Conservation (phyloP, 2,888 invertebrate species). For the Sarcophaga rosellei region DNA sequence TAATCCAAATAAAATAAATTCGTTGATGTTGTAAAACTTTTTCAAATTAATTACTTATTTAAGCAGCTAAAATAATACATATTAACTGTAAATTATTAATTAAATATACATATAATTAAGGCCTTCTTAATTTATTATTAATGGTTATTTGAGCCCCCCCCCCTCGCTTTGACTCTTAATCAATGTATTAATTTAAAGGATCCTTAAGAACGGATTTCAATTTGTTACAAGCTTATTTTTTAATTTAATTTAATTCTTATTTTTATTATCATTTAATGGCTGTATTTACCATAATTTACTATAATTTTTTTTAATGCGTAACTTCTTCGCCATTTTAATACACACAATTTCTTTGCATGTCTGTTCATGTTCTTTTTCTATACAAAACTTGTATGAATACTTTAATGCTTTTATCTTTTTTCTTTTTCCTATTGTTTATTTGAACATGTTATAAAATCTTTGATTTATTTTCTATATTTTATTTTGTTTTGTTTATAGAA, state of each 20-base stretch:
- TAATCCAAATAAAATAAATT: constrained; percentile 56
- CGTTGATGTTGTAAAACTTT: constrained; percentile 56
- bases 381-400: neutral
- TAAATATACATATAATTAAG: constrained; percentile 7
- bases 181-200: constrained; percentile 9
- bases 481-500: constrained; percentile 84
- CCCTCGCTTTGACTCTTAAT: constrained; percentile 32
- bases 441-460: neutral
- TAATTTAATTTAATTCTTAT: neutral
- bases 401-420: neutral
- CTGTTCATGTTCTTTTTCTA: constrained; percentile 4
- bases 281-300: constrained; percentile 14
- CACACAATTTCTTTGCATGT: constrained; percentile 38
- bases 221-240: neutral
- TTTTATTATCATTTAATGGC: neutral
- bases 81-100: neutral
- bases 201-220: constrained; percentile 6
- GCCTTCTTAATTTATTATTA: constrained; percentile 7
- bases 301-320: neutral
- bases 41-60: constrained; percentile 23
- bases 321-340: constrained; percentile 11
- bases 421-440: neutral
- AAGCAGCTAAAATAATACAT: neutral
- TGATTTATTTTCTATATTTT: constrained; percentile 52
- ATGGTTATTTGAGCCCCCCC: neutral